phyloP scores from a whole-genome alignment of 92 coral and sea anemone genomes.

The Desmophyllum pertusum region DNA sequence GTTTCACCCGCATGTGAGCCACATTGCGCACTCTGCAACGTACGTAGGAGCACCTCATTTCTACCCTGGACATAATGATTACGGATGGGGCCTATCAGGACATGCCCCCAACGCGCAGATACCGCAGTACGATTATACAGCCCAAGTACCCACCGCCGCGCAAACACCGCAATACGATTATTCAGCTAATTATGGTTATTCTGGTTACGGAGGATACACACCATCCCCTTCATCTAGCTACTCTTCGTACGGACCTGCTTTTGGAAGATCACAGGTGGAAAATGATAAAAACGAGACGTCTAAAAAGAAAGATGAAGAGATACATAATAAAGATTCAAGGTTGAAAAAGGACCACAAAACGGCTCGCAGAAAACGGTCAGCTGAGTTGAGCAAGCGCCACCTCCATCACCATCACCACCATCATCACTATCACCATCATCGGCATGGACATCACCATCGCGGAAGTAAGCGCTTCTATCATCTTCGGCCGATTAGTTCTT shows the following conservation, averaged over 20 bases:
- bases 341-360: conserved; percentile 26
- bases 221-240: conserved; percentile 28
- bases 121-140: conserved; percentile 6
- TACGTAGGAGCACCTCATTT: conserved; percentile 91
- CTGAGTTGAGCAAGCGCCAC: conserved; percentile 16
- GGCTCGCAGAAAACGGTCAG: conserved; percentile 45
- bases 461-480: conserved; percentile 30
- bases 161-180: conserved; percentile 20
- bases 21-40: conserved; percentile 72
- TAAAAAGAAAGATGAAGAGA: conserved; percentile 13
- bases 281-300: conserved; percentile 1
- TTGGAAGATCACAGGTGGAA: conserved; percentile 81
- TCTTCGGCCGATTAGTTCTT: conserved; percentile 30
- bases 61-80: conserved; percentile 74
- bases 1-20: conserved; percentile 74
- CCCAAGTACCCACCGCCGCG: conserved; percentile 13
- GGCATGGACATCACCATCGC: conserved; percentile 46
- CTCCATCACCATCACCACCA: conserved; percentile 45
- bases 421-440: conserved; percentile 43
- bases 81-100: conserved; percentile 74
- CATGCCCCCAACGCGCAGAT: conserved; percentile 27
- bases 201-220: conserved; percentile 12
- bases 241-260: conserved; percentile 35
- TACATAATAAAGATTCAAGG: neutral
- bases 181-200: conserved; percentile 8